phyloP scores from a whole-genome alignment of 2,888 invertebrate species.

The Cheilosia variabilis region DNA sequence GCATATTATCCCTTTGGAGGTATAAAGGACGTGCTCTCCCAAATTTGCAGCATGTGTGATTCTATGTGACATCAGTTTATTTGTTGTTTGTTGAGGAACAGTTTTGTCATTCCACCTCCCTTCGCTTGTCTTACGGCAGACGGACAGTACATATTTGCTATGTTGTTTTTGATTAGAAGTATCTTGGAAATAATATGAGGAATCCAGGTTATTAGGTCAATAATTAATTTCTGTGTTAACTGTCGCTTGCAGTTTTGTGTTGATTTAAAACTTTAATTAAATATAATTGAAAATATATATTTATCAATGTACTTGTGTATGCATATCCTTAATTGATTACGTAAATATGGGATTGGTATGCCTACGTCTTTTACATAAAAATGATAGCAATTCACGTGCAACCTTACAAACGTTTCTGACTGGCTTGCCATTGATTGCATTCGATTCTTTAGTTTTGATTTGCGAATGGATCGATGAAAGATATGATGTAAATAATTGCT shows the following conservation, averaged over 20 bases:
- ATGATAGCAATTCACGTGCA: no score
- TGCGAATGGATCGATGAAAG: no score
- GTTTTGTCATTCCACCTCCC: slow-evolving; percentile 76
- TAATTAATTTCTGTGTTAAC: slow-evolving; percentile 71
- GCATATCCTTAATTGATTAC: no score
- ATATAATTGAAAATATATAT: background rate
- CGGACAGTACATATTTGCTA: slow-evolving; percentile 61
- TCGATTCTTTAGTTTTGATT: no score
- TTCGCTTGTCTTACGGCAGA: slow-evolving; percentile 45
- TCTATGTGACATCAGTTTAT: slow-evolving; percentile 61
- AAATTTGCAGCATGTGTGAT: slow-evolving; percentile 49
- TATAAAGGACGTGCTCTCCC: slow-evolving; percentile 35
- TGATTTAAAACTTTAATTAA: slow-evolving; percentile 33
- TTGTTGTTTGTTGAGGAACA: slow-evolving; percentile 75
- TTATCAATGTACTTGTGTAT: no score
- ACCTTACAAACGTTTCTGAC: no score
- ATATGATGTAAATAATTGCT: no score
- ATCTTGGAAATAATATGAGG: slow-evolving; percentile 52
- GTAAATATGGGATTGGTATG: no score
- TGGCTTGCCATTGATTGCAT: no score
- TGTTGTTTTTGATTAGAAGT: slow-evolving; percentile 75
- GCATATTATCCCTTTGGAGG: slow-evolving; percentile 29
- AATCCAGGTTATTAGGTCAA: slow-evolving; percentile 77
- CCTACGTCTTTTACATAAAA: no score
- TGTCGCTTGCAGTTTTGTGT: slow-evolving; percentile 57